Conservation (phyloP, 2,888 invertebrate species). For the Caenorhabditis uteleia region DNA sequence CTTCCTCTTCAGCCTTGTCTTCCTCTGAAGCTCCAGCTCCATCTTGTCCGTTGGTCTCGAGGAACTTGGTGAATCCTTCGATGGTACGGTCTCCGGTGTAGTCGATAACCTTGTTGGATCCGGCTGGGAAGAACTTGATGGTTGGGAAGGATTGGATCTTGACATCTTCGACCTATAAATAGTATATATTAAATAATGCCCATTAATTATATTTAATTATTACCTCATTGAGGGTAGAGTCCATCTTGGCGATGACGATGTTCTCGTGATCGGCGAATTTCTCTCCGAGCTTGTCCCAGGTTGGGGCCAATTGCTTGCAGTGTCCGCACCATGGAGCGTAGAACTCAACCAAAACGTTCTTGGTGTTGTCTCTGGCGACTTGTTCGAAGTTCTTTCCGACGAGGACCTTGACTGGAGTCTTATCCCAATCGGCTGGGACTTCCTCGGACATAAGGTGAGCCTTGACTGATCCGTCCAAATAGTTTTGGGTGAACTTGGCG, state of each 20-base stretch:
- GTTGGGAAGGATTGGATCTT: constrained; percentile 79
- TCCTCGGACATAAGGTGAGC: constrained; percentile 93
- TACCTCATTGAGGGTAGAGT: constrained; percentile 95
- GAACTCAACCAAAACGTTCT: constrained; percentile 96
- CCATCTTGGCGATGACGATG: constrained; percentile 95
- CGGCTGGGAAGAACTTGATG: constrained; percentile 90
- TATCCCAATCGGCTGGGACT: constrained; percentile 95
- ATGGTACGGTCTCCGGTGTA: constrained; percentile 94
- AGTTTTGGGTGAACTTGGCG: constrained; percentile 84
- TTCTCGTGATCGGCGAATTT: constrained; percentile 83
- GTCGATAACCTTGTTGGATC: constrained; percentile 85
- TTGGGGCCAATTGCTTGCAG: constrained; percentile 95
- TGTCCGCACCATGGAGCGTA: constrained; percentile 80
- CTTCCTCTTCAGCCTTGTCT: constrained; percentile 67
- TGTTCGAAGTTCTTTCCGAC: constrained; percentile 94
- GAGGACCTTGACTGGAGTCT: constrained; percentile 86
- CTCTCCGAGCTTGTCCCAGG: constrained; percentile 92
- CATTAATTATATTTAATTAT: not conserved
- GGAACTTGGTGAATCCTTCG: constrained; percentile 88
- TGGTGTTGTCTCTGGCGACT: constrained; percentile 83
- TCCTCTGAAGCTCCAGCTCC: constrained; percentile 72
- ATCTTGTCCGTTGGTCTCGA: constrained; percentile 87
- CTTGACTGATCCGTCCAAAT: constrained; percentile 89
- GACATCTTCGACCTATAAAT: constrained; percentile 64
- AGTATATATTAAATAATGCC: not conserved